Evolutionary conservation across 30 jellyfish, hydroid and myxozoan genomes (phyloP).

Genomic region (Aurelia sp.): DNA sequence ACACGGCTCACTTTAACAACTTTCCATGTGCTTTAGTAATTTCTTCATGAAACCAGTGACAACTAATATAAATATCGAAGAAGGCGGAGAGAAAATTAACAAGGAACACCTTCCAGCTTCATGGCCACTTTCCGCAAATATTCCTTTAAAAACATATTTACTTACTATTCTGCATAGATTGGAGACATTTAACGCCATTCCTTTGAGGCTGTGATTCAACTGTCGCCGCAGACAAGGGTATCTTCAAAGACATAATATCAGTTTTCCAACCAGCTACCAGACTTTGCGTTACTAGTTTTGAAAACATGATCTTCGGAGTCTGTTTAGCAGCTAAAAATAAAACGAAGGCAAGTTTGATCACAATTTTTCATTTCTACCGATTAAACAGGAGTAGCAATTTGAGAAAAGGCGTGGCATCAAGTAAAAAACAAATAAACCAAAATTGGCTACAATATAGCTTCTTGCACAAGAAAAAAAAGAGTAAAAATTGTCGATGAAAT

Average conservation of each 20-base stretch:
- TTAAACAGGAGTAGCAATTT: not conserved
- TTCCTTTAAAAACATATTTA: too few species aligned
- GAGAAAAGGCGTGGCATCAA: not conserved
- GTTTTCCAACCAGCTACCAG: conserved; percentile 75
- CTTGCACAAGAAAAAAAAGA: too few species aligned
- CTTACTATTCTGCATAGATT: not conserved
- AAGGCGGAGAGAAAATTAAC: too few species aligned
- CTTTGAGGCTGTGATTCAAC: not conserved
- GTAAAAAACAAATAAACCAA: too few species aligned
- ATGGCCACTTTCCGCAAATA: too few species aligned
- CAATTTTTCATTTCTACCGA: not conserved
- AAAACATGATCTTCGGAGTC: conserved; percentile 27
- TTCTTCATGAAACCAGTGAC: too few species aligned
- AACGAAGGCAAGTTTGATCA: not conserved
- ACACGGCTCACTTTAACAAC: too few species aligned
- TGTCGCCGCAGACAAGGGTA: not conserved
- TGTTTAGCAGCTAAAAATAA: conserved; percentile 71
- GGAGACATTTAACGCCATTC: conserved; percentile 28
- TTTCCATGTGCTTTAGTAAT: too few species aligned
- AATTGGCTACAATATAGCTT: too few species aligned
- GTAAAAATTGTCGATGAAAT: too few species aligned
- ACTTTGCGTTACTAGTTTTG: conserved; percentile 52
- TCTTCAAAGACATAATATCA: conserved; percentile 30
- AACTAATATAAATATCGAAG: too few species aligned
- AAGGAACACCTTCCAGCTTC: too few species aligned